phyloP scores from a whole-genome alignment of 2,113 vertebrate genomes.

The Campylorhamphus procurvoides region DNA sequence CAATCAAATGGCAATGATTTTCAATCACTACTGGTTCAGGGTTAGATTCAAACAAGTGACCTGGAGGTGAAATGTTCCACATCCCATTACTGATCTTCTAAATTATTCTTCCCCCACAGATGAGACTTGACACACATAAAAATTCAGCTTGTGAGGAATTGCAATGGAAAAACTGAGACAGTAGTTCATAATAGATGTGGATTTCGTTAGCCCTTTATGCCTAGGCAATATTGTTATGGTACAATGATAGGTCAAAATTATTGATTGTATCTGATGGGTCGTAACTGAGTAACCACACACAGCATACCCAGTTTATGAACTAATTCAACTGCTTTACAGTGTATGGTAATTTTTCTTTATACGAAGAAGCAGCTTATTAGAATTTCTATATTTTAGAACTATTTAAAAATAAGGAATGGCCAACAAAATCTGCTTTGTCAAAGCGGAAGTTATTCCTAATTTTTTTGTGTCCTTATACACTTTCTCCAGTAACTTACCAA shows the following conservation, averaged over 20 bases:
- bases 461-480: background rate
- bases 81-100: constrained; percentile 64
- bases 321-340: constrained; percentile 23
- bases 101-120: constrained; percentile 64
- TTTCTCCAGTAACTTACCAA: background rate
- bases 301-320: constrained; percentile 14
- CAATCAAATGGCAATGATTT: constrained; percentile 69
- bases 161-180: background rate
- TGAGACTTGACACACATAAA: constrained; percentile 38
- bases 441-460: background rate
- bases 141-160: background rate
- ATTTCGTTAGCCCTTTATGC: constrained; percentile 31
- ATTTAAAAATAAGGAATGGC: background rate
- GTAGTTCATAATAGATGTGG: constrained; percentile 13
- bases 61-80: constrained; percentile 65
- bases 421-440: background rate
- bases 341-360: background rate
- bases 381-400: background rate
- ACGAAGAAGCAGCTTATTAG: background rate
- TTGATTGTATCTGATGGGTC: constrained; percentile 20
- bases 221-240: background rate
- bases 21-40: constrained; percentile 62
- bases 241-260: constrained; percentile 26
- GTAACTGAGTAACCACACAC: background rate
- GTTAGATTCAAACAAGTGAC: constrained; percentile 67